A percentile compares a stretch with the other conserved stretches of the same genome.
These are phyloP conservation scores for Ceratina japonica DNA, from an alignment of 1,140 invertebrate species.

Conservation along the genomic window DNA sequence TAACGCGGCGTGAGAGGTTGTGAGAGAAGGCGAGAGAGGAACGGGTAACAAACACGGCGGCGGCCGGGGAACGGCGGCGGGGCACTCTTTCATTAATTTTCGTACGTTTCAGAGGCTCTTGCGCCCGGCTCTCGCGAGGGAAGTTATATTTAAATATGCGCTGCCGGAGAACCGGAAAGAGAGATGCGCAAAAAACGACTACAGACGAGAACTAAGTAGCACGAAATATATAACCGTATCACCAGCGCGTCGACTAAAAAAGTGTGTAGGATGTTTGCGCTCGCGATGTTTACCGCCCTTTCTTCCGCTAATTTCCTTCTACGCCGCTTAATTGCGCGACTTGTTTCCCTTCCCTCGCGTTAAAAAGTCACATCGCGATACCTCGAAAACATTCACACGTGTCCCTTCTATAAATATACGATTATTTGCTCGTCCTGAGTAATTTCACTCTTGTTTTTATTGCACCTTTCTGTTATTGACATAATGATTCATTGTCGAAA, in stretches of 20 bases:
- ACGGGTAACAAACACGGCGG: neutral
- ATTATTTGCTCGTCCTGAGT: no score
- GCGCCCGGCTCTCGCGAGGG: constrained; percentile 34
- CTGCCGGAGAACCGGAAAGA: constrained; percentile 3
- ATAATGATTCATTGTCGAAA: no score
- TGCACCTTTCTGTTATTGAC: no score
- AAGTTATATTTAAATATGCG: constrained; percentile 42
- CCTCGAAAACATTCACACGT: neutral
- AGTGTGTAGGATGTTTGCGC: constrained; percentile 15
- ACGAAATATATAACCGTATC: constrained; percentile 8
- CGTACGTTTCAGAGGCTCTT: constrained; percentile 34
- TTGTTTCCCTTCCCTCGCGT: neutral
- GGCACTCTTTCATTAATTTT: constrained; percentile 45
- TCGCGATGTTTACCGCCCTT: neutral
- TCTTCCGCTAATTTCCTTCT: neutral
- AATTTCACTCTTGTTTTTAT: no score
- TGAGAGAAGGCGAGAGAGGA: neutral
- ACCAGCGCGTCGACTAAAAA: constrained; percentile 6
- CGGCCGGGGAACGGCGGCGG: no score
- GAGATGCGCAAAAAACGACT: constrained; percentile 29
- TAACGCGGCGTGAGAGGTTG: neutral
- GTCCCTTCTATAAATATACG: neutral
- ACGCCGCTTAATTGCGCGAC: constrained; percentile 5
- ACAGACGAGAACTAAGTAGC: constrained; percentile 30
- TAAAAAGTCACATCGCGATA: neutral